Evolutionary conservation across 2,888 invertebrate species (phyloP).

Genomic region (Mantis religiosa): DNA sequence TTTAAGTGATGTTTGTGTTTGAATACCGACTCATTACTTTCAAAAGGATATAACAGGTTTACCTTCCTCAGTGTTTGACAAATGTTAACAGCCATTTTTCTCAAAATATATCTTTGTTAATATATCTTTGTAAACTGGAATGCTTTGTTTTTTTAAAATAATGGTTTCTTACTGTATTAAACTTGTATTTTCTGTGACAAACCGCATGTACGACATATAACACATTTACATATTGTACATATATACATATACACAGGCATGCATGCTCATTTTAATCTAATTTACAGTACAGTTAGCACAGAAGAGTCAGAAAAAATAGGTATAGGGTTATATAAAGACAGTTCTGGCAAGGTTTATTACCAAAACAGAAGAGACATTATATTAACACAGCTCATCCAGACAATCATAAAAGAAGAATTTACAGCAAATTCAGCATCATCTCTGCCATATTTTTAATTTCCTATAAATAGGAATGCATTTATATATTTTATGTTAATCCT

Average conservation of each 20-base stretch:
- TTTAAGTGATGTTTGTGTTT: too few species aligned
- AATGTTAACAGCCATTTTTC: too few species aligned
- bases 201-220: not conserved
- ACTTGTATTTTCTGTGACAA: not conserved
- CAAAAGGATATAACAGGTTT: too few species aligned
- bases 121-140: too few species aligned
- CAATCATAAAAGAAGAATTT: not conserved
- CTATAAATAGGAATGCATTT: too few species aligned
- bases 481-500: too few species aligned
- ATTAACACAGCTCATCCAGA: not conserved
- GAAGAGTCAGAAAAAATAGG: not conserved
- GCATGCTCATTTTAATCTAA: not conserved
- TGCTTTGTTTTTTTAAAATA: too few species aligned
- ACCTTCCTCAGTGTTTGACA: too few species aligned
- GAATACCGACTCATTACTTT: too few species aligned
- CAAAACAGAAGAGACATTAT: not conserved
- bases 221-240: not conserved
- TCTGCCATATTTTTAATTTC: not conserved
- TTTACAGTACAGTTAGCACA: not conserved
- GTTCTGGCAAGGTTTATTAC: not conserved
- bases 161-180: too few species aligned
- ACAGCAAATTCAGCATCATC: not conserved
- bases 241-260: too few species aligned
- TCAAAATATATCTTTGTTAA: too few species aligned
- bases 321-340: not conserved